A percentile compares a stretch with the other conserved stretches of the same genome.
Evolutionary conservation across 1,140 invertebrate genomes (phyloP).

Genomic region (Lepidurus apus): DNA sequence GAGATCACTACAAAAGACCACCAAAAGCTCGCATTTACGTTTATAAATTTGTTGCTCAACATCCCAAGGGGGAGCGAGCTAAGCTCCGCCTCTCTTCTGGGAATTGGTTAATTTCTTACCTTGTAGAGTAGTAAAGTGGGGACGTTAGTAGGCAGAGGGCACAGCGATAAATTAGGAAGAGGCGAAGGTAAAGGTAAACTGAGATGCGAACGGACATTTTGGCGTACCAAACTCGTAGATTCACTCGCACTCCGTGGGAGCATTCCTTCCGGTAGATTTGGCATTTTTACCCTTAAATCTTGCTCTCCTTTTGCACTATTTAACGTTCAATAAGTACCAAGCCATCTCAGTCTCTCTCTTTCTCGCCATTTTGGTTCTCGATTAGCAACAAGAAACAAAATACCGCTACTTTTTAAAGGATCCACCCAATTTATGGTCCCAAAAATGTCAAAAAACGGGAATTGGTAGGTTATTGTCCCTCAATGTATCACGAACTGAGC

Average conservation of each 20-base stretch:
- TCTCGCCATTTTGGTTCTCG: background rate
- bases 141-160: slow-evolving; percentile 17
- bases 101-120: background rate
- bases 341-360: background rate
- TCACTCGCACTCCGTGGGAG: background rate
- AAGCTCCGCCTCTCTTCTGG: no score
- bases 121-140: slow-evolving; percentile 4
- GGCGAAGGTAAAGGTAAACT: slow-evolving; percentile 17
- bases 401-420: background rate
- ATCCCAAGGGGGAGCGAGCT: background rate
- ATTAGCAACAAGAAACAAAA: background rate
- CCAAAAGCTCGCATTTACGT: background rate
- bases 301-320: background rate
- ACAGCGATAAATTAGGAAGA: slow-evolving; percentile 2
- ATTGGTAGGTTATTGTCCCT: background rate
- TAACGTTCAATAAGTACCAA: background rate
- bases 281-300: background rate
- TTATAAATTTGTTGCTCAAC: background rate
- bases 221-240: background rate
- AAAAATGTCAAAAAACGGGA: slow-evolving; percentile 7
- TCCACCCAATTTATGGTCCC: no score
- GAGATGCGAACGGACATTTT: slow-evolving; percentile 14
- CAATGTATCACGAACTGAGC: background rate
- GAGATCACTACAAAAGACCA: background rate
- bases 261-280: background rate